Evolutionary conservation across 1,140 invertebrate species (phyloP), one percentile per base, ranked within the genome.

Genomic region (Solen grandis): DNA sequence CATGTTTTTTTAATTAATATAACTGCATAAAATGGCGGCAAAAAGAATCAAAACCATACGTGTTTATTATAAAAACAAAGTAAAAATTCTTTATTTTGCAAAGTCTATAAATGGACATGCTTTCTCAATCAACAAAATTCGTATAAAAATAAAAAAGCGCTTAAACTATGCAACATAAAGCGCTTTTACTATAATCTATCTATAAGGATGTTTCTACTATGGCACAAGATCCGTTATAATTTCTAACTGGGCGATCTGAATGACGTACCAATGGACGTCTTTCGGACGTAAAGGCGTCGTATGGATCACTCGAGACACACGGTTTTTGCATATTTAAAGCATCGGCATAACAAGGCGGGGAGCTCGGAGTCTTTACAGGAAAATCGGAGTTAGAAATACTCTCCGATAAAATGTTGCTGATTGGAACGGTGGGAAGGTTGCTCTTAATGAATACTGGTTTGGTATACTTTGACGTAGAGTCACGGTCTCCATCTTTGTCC

Each of bases 151-250:
- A n/a, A n/a, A n/a, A n/a, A n/a, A n/a, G n/a, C n/a, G n/a, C n/a
- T n/a, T n/a, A n/a, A n/a, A n/a, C n/a, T n/a, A n/a, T n/a, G n/a
- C n/a, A n/a, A n/a, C n/a, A n/a, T n/a, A n/a, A n/a, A n/a, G n/a
- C n/a, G n/a, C n/a, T n/a, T n/a, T n/a, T n/a, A n/a, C n/a, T n/a
- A n/a, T n/a, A n/a, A n/a, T n/a, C n/a, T n/a, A n/a, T n/a, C n/a
- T n/a, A n/a, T n/a, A n/a, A n/a, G 4, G 82, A 84, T 10, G 82
- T 84, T 60, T 84, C 82, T 78, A 84, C 81, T 5, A 84, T 84
- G 14, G 78, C 68, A 33, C 59, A 50, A 35, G 81, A 84, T 27
- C 31, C 29, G 59, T 22, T 55, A 19, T 31, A 22, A 33, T 73
- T 52, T 36, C 19, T n/a, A n/a, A n/a, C n/a, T n/a, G n/a, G n/a